Percentiles rank a stretch among this genome's conserved stretches.
Evolutionary conservation across 2,113 vertebrate genomes (phyloP).

Genomic region (Hyperopisus bebe): DNA sequence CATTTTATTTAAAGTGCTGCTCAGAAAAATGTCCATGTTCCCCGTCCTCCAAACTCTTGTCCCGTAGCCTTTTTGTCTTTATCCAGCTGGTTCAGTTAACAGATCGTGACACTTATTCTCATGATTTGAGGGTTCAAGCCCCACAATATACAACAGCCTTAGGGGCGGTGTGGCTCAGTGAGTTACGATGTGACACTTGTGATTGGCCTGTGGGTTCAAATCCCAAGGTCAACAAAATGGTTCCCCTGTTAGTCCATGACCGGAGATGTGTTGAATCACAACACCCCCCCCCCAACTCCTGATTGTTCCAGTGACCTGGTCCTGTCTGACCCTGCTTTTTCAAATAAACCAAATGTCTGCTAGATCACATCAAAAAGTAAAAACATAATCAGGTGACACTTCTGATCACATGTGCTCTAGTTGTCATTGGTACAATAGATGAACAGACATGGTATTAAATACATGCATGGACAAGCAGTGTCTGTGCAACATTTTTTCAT

Average conservation of each 20-base stretch:
- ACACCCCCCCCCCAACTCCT: too few species aligned
- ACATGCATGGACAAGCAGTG: not conserved
- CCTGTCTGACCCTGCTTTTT: not conserved
- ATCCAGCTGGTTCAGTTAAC: not conserved
- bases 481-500: not conserved
- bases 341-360: not conserved
- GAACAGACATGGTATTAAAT: not conserved
- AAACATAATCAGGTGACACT: not conserved
- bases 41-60: not conserved
- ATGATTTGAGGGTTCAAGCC: not conserved
- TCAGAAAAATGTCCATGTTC: not conserved
- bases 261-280: not conserved
- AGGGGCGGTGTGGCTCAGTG: not conserved
- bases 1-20: not conserved
- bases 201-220: not conserved
- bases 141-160: not conserved
- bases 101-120: not conserved
- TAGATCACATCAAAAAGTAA: not conserved
- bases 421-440: not conserved
- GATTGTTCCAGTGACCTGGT: too few species aligned
- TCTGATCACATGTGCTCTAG: not conserved
- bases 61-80: not conserved
- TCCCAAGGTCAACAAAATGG: not conserved
- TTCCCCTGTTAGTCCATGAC: not conserved
- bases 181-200: not conserved